Percentiles rank a stretch among this genome's conserved stretches.
Conservation (phyloP, 2,888 invertebrate genomes). For the Cephalotes varians region DNA sequence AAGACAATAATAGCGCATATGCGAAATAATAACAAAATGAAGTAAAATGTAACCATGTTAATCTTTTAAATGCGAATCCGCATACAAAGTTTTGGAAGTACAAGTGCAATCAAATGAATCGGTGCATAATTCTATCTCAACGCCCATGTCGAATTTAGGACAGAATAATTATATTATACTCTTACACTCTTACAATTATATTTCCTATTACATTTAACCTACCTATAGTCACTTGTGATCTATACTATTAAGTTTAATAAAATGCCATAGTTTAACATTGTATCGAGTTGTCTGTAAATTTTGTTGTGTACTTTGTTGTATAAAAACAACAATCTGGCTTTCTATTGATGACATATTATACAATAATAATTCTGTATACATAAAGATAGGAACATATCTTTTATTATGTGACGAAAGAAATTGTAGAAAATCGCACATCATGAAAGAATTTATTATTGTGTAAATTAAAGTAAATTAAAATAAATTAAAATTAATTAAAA, state of each 20-base stretch:
- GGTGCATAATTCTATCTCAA: slow-evolving; percentile 66
- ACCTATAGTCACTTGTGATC: slow-evolving; percentile 56
- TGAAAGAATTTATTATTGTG: slow-evolving; percentile 75
- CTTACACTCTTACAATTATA: slow-evolving; percentile 26
- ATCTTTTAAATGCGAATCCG: neutral
- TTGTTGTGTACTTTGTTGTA: slow-evolving; percentile 71
- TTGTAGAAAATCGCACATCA: slow-evolving; percentile 68
- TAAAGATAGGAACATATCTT: slow-evolving; percentile 64
- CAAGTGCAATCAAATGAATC: slow-evolving; percentile 45
- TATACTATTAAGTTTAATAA: slow-evolving; percentile 61
- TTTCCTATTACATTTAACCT: slow-evolving; percentile 52
- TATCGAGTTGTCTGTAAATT: slow-evolving; percentile 65
- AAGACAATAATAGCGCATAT: slow-evolving; percentile 26
- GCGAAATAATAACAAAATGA: neutral
- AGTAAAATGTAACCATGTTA: neutral
- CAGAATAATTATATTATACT: slow-evolving; percentile 36
- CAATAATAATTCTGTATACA: slow-evolving; percentile 5
- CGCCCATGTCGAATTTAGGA: slow-evolving; percentile 62
- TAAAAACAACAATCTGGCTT: slow-evolving; percentile 60
- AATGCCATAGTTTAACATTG: slow-evolving; percentile 53
- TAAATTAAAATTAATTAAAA: too few relatives aligned
- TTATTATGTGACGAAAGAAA: slow-evolving; percentile 61
- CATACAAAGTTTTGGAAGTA: slow-evolving; percentile 17
- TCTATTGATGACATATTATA: neutral
- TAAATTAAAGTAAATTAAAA: slow-evolving; percentile 75